Evolutionary conservation across 2,888 invertebrate genomes (phyloP), one percentile per base, ranked within the genome.

Genomic region (Actias luna): DNA sequence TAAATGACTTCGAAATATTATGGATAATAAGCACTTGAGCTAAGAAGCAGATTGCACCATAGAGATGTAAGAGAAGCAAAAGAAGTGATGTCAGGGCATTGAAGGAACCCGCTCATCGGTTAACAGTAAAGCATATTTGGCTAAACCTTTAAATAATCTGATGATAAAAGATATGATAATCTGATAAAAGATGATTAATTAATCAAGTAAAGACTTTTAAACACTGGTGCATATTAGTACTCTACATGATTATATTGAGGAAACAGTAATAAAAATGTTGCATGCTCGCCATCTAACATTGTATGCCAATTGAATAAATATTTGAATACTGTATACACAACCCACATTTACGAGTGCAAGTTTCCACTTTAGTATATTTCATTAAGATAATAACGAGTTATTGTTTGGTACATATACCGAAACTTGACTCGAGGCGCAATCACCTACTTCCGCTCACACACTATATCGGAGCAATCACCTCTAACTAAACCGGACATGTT

Each of bases 391-490:
- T 73, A 70, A 70, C 61, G 65, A 25, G 65, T 63, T 64, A 65
- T 60, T 65, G 65, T 64, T 63, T 42, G 39, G 63, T 64, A 58
- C 63, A 68, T 67, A 70, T 71, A 75, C 74, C 77, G 79, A 78
- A 83, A 83, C 72, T 74, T 76, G 79, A 82, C 72, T 79, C 79
- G 75, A 70, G 70, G 75, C 69, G 71, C 80, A 84, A 86, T 84
- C 79, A 76, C 62, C 67, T 55, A 66, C 74, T 84, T 88, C 86
- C 87, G 85, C 73, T 81, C 80, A 66, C 79, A 74, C 67, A 74
- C 67, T 67, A 68, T 58, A 62, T 67, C 66, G 27, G 58, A 60
- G 62, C 65, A 50, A 61, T 58, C 58, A 59, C 59, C 58, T 58
- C 61, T 60, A 60, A 60, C 33, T 62, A 35, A 62, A 42, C 61